Evolutionary conservation across 35 echinoderm and acorn worm species (phyloP), one percentile per base, ranked within the genome.

Genomic region (Strongylocentrotus purpuratus): DNA sequence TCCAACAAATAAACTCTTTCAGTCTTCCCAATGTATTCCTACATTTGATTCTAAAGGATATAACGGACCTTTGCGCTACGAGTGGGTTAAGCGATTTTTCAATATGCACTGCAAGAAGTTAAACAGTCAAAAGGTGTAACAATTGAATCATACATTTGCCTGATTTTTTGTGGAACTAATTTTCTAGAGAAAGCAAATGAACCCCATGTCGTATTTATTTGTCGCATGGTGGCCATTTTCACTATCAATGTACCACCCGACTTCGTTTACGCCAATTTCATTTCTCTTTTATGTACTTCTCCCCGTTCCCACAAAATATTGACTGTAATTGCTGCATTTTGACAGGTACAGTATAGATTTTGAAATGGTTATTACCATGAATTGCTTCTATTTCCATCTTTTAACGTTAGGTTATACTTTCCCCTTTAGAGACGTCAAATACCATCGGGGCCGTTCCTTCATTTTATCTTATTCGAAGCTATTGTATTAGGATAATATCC

Each of bases 111-210:
- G 28, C 33, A 89, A 31, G 33, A 46, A 89, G 87, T 45, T 46
- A 46, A 33, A 89, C 87, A 89, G 87, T 89, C 87, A 89, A 45
- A 89, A 89, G 87, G 87, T 89, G 87, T 89, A 46, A 45, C 32
- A 89, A 89, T 89, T 46, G 25, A 89, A 89, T 89, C 87, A 89
- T 46, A 45, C 87, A 89, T 89, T 89, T 33, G 8, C 87, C 33
- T 89, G 87, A 78, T 4, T 46, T 89, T 89, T 25, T 89, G 33
- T 89, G 87, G 87, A 41, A 89, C 87, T 46, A 89, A 89, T 89
- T 89, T 33, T 28, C 45, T 4, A 28, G 32, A 46, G 87, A 31
- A 89, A 89, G 17, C 65, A 78, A 78, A 78, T 78, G 65, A 78
- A 78, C 65, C 65, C 65, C 22, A 78, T 18, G 25, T n/a, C 65